Conservation (phyloP, 2,113 vertebrate genomes). For the Pollimyrus isidori region DNA sequence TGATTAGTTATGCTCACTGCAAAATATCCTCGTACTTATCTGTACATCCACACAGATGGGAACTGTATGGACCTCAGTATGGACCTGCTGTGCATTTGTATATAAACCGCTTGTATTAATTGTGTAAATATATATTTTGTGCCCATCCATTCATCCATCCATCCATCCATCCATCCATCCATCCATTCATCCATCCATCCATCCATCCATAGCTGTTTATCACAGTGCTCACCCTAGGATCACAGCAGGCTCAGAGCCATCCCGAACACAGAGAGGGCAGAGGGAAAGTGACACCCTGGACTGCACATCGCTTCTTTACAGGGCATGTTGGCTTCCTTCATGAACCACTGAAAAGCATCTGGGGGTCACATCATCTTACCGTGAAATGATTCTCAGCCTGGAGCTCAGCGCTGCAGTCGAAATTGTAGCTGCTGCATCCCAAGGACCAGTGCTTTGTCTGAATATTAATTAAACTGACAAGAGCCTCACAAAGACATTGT, state of each 20-base stretch:
- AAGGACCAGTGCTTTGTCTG: not conserved
- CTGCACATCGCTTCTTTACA: not conserved
- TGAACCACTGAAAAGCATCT: not conserved
- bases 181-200: not conserved
- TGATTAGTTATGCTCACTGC: not conserved
- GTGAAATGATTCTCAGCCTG: not conserved
- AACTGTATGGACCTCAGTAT: not conserved
- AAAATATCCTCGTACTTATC: not conserved
- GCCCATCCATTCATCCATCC: not conserved
- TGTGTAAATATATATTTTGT: not conserved
- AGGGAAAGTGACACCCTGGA: not conserved
- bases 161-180: not conserved
- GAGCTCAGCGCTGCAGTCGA: not conserved
- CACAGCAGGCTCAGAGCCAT: not conserved
- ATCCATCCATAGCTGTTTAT: not conserved
- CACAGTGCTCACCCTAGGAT: not conserved
- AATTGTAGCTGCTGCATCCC: not conserved
- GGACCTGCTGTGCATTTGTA: not conserved
- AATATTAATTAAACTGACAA: conserved; percentile 21
- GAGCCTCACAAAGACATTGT: not conserved
- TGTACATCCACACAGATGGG: not conserved
- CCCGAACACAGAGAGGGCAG: not conserved
- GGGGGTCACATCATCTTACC: not conserved
- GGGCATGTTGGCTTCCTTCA: not conserved
- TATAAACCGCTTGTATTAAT: not conserved